Conservation (phyloP, 1,140 invertebrate species). For the Limonius californicus region DNA sequence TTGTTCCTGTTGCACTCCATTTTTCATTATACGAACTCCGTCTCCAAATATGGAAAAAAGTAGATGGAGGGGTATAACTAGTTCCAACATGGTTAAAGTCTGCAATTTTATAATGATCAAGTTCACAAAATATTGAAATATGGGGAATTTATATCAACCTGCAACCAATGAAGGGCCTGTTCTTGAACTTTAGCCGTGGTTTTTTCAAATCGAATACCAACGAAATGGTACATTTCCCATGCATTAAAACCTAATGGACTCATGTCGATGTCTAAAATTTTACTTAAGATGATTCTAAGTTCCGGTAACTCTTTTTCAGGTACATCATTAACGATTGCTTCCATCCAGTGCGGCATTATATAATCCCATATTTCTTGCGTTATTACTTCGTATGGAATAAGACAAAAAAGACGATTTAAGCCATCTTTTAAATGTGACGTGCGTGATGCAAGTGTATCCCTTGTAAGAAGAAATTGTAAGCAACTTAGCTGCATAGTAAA, state of each 20-base stretch:
- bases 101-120: constrained; percentile 26
- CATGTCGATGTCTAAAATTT: constrained; percentile 95
- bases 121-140: background rate
- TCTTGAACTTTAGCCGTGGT: constrained; percentile 84
- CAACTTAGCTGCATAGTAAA: too few species aligned
- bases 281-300: constrained; percentile 89
- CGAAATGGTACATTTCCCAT: constrained; percentile 93
- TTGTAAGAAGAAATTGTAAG: constrained; percentile 39
- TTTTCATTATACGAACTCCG: constrained; percentile 67
- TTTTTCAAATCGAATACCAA: constrained; percentile 80
- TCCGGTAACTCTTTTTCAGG: constrained; percentile 88
- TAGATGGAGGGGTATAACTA: constrained; percentile 80
- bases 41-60: constrained; percentile 87
- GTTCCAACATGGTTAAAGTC: constrained; percentile 83
- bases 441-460: constrained; percentile 82
- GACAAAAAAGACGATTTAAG: constrained; percentile 84
- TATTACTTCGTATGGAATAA: constrained; percentile 97
- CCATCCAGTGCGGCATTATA: constrained; percentile 98
- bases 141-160: constrained; percentile 54
- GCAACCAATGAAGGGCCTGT: constrained; percentile 93
- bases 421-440: constrained; percentile 95
- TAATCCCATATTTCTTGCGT: constrained; percentile 95
- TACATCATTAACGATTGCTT: constrained; percentile 93
- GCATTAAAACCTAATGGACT: constrained; percentile 91
- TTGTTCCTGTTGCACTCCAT: constrained; percentile 46